Base-by-base conservation (phyloP, 35 echinoderm and acorn worm species). In the Stichopus chloronotus region DNA sequence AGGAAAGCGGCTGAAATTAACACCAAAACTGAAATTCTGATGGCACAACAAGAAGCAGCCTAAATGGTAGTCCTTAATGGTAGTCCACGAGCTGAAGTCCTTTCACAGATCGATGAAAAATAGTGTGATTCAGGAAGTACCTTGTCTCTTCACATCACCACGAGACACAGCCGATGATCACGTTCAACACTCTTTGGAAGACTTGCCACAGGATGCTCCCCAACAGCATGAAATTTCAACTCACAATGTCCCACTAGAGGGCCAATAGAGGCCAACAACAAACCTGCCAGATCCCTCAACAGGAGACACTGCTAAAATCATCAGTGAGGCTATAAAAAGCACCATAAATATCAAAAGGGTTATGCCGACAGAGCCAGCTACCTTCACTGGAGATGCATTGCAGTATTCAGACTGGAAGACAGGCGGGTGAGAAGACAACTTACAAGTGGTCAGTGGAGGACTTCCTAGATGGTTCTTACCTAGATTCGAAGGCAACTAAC, bases 41-140 rank as follows among this genome's bases (percentile, higher is more conserved):
- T 25, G 19, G 76, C 76, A 78, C 76, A 78, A 78, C 21, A 78
- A 78, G 76, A 78, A 23, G 76, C 76, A 0, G 76, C 76, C 76
- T 21, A 78, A 22, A 78, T 24, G 17, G 76, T 78, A 12, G 76
- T n/a, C 76, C 76, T 21, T 20, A 22, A 78, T 24, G 17, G 76
- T 78, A 12, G 76, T n/a, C n/a, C 76, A 6, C 76, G n/a, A 78
- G 76, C n/a, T 23, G 76, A 78, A 23, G 76, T 78, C 16, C 76
- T 78, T 78, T 24, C 76, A 78, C 76, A 78, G 21, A n/a, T 78
- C 52, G 76, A 78, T 78, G 76, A 78, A 5, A 5, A 78, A 12
- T 12, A 78, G 76, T 22, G 76, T 78, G 7, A 78, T 21, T 78
- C 21, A 78, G 21, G 76, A 6, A 78, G 21, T 78, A 12, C 20